Conservation (phyloP, 1,140 invertebrate genomes). For the Conopomorpha cramerella region DNA sequence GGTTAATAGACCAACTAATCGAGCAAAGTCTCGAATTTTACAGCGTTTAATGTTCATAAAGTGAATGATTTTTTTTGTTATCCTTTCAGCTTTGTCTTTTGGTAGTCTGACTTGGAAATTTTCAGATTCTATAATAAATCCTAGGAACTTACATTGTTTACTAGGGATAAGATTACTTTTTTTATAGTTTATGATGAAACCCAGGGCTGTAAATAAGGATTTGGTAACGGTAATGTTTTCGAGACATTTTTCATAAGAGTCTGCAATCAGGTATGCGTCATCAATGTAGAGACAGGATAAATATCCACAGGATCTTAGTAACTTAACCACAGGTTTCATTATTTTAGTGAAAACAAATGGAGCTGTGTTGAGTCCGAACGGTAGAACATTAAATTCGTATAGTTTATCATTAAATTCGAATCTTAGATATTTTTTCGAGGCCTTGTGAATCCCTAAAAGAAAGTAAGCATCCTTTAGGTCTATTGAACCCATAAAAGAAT, state of each 20-base stretch:
- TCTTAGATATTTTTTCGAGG: no score
- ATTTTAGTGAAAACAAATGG: no score
- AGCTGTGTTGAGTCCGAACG: no score
- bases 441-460: no score
- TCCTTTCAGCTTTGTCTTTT: background rate
- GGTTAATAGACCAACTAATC: conserved; percentile 1
- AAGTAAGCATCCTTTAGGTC: no score
- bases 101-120: conserved; percentile 3
- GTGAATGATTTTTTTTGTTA: background rate
- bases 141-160: conserved; percentile 1
- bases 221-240: background rate
- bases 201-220: background rate
- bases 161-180: conserved; percentile 1
- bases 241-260: background rate
- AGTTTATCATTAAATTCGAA: no score
- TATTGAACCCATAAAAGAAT: no score
- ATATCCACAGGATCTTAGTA: no score
- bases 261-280: background rate
- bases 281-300: conserved; percentile 1
- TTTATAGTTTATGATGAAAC: conserved; percentile 4
- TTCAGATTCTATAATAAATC: conserved; percentile 2
- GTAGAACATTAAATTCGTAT: no score
- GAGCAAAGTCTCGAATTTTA: conserved; percentile 4
- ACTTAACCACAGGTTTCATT: no score
- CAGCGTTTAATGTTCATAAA: background rate